A percentile compares a stretch with the other conserved stretches of the same genome.
Evolutionary conservation across 53 echinoderm and acorn worm species (phyloP).

Genomic region (Temnopleurus reevesii): DNA sequence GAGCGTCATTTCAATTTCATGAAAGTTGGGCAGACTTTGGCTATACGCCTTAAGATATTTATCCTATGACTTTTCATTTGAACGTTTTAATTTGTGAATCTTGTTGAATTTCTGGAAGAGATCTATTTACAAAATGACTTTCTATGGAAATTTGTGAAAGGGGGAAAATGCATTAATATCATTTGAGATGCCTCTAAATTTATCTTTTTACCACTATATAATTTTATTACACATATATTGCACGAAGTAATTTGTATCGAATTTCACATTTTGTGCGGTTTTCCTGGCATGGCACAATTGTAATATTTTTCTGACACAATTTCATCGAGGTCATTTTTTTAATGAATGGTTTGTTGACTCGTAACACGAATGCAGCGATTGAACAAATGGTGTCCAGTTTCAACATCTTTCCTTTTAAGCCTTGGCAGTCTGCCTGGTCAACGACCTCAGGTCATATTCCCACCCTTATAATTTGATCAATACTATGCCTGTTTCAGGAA

Average conservation of each 20-base stretch:
- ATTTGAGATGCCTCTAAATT: not conserved
- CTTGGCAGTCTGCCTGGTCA: conserved; percentile 25
- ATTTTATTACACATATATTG: not conserved
- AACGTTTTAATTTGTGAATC: too few species aligned
- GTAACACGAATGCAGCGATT: conserved; percentile 26
- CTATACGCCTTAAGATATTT: too few species aligned
- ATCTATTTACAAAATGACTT: too few species aligned
- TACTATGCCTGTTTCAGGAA: not conserved
- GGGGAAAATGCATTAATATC: not conserved
- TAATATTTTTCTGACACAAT: conserved; percentile 45
- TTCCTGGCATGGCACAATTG: not conserved
- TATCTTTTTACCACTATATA: not conserved
- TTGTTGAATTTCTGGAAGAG: too few species aligned
- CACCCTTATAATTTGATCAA: conserved; percentile 8
- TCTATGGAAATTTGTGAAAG: too few species aligned
- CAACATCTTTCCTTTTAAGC: not conserved
- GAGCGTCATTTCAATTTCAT: too few species aligned
- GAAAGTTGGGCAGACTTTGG: too few species aligned
- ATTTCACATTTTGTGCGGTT: not conserved
- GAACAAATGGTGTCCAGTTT: not conserved
- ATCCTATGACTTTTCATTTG: too few species aligned
- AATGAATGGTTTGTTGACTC: not conserved
- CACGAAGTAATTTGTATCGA: not conserved
- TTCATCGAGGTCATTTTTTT: conserved; percentile 12
- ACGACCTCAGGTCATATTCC: conserved; percentile 47